These are phyloP conservation scores for Drosophila saltans DNA, from an alignment of 1,140 invertebrate species.

Conservation along the genomic window DNA sequence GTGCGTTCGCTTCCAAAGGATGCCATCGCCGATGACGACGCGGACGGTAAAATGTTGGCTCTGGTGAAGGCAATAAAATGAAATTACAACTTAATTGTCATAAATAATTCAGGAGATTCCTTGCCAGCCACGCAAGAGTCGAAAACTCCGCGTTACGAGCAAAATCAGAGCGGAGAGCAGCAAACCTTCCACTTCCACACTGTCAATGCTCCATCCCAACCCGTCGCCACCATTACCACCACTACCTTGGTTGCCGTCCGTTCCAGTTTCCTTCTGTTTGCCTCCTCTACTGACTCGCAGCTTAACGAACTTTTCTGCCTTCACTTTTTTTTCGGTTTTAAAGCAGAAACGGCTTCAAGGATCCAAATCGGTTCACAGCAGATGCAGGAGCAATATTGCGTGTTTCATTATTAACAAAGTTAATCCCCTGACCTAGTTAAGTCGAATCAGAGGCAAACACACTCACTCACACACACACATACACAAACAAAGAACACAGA, in stretches of 20 bases:
- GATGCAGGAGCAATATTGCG: conserved; percentile 63
- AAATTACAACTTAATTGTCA: conserved; percentile 73
- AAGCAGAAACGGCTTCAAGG: conserved; percentile 25
- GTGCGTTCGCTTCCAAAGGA: conserved; percentile 9
- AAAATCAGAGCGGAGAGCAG: conserved; percentile 48
- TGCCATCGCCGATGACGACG: conserved; percentile 18
- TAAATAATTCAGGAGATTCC: conserved; percentile 69
- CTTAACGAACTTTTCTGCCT: conserved; percentile 51
- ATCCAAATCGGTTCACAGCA: conserved; percentile 47
- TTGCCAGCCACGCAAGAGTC: conserved; percentile 41
- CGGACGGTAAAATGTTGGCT: conserved; percentile 60
- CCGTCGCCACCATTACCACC: background rate
- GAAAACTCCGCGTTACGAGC: conserved; percentile 42
- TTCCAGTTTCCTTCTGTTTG: conserved; percentile 3
- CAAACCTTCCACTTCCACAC: conserved; percentile 11
- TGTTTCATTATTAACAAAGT: conserved; percentile 71
- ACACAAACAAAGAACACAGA: background rate
- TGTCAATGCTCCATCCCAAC: background rate
- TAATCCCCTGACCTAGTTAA: conserved; percentile 69
- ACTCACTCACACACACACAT: conserved; percentile 24
- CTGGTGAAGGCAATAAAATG: conserved; percentile 68
- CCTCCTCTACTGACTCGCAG: conserved; percentile 27
- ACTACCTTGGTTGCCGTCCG: background rate
- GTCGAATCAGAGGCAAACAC: conserved; percentile 35
- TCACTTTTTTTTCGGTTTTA: conserved; percentile 3